A percentile compares a stretch with the other conserved stretches of the same genome.
Evolutionary conservation across 2,113 vertebrate species (phyloP).

Genomic region (Galemys pyrenaicus): DNA sequence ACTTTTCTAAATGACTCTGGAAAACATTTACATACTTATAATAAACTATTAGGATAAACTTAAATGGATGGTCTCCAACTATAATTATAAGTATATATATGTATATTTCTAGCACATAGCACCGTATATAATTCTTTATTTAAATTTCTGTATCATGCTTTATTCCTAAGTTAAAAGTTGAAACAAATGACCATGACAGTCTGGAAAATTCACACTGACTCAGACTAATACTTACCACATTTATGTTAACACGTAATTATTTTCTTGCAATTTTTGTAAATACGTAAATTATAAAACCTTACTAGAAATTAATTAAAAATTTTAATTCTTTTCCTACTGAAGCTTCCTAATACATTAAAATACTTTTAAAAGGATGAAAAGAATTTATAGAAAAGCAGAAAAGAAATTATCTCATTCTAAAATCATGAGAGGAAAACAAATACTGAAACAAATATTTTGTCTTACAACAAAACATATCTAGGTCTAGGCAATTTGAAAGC

Average conservation of each 20-base stretch:
- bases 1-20: background rate
- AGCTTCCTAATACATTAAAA: background rate
- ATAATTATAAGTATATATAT: background rate
- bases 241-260: background rate
- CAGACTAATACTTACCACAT: slow-evolving; percentile 58
- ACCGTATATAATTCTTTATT: background rate
- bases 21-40: background rate
- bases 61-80: background rate
- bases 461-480: background rate
- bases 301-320: slow-evolving; percentile 33
- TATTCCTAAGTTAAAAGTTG: background rate
- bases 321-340: slow-evolving; percentile 32
- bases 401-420: slow-evolving; percentile 8
- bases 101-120: background rate
- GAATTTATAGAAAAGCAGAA: background rate
- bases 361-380: slow-evolving; percentile 25
- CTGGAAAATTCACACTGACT: background rate
- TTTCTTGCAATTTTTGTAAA: slow-evolving; percentile 55
- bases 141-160: slow-evolving; percentile 20
- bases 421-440: background rate
- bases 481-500: background rate
- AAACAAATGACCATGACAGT: slow-evolving; percentile 29
- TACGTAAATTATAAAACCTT: background rate
- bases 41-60: slow-evolving; percentile 14
- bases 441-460: no score